These are phyloP conservation scores for Listronotus bonariensis DNA, from an alignment of 1,140 invertebrate genomes.

Conservation along the genomic window DNA sequence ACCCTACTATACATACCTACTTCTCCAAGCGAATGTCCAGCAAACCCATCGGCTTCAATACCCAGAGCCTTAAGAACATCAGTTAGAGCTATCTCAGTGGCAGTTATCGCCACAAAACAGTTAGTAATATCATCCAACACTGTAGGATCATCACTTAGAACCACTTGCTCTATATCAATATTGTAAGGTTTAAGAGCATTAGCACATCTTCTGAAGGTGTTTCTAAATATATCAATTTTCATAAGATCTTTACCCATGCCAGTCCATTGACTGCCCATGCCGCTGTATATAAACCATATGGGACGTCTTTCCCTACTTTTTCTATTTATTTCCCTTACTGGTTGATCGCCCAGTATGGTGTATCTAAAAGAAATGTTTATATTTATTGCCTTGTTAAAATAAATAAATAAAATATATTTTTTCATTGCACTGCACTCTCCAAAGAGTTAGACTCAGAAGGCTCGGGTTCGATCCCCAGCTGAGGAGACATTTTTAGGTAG, in stretches of 20 bases:
- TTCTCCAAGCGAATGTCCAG: slow-evolving; percentile 93
- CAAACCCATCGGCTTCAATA: slow-evolving; percentile 84
- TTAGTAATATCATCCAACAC: slow-evolving; percentile 81
- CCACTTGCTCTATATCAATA: slow-evolving; percentile 77
- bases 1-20: slow-evolving; percentile 56
- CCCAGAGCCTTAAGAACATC: slow-evolving; percentile 77
- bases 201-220: slow-evolving; percentile 74
- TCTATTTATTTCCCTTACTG: slow-evolving; percentile 32
- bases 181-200: slow-evolving; percentile 73
- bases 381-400: no score
- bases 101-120: slow-evolving; percentile 89
- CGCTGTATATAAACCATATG: slow-evolving; percentile 93
- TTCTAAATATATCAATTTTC: slow-evolving; percentile 74
- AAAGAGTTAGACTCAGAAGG: no score
- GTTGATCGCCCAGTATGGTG: slow-evolving; percentile 20
- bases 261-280: slow-evolving; percentile 94
- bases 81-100: slow-evolving; percentile 88
- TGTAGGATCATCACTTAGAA: slow-evolving; percentile 72
- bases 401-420: no score
- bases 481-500: no score
- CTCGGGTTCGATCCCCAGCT: no score
- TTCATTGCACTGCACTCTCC: no score
- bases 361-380: slow-evolving; percentile 15
- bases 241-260: slow-evolving; percentile 87
- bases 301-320: slow-evolving; percentile 67